Conservation (phyloP, 2,113 vertebrate species). For the Oriolus oriolus region DNA sequence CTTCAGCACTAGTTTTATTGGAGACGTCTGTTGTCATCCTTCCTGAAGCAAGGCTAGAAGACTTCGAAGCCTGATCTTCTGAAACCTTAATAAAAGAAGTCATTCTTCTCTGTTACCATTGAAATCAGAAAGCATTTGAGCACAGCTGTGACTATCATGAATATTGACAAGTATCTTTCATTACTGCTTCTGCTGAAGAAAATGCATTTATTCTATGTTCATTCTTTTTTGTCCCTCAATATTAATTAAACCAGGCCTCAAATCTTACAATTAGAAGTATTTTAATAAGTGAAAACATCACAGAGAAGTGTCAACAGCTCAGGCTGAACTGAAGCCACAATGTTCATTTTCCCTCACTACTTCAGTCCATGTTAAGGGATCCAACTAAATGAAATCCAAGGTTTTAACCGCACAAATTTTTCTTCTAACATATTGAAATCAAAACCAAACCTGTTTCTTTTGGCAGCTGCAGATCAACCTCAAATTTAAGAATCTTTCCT, state of each 20-base stretch:
- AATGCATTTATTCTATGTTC: not conserved
- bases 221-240: not conserved
- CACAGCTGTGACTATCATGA: not conserved
- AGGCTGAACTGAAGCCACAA: not conserved
- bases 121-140: not conserved
- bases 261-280: not conserved
- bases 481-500: not conserved
- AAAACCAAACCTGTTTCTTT: not conserved
- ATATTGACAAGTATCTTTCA: not conserved
- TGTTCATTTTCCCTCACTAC: too few species aligned
- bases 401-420: not conserved
- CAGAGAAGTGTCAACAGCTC: not conserved
- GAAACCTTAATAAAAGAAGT: slow-evolving; percentile 55
- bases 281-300: not conserved
- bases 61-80: slow-evolving; percentile 56
- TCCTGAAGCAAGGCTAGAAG: slow-evolving; percentile 23
- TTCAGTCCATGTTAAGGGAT: not conserved
- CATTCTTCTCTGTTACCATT: not conserved
- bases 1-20: slow-evolving; percentile 82
- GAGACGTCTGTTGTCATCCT: slow-evolving; percentile 89
- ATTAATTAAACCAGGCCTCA: not conserved
- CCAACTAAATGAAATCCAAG: not conserved
- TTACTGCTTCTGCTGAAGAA: not conserved
- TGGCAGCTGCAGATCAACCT: not conserved
- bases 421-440: not conserved